Conservation (phyloP, 2,797 vertebrate genomes). For the Acipenser oxyrinchus region DNA sequence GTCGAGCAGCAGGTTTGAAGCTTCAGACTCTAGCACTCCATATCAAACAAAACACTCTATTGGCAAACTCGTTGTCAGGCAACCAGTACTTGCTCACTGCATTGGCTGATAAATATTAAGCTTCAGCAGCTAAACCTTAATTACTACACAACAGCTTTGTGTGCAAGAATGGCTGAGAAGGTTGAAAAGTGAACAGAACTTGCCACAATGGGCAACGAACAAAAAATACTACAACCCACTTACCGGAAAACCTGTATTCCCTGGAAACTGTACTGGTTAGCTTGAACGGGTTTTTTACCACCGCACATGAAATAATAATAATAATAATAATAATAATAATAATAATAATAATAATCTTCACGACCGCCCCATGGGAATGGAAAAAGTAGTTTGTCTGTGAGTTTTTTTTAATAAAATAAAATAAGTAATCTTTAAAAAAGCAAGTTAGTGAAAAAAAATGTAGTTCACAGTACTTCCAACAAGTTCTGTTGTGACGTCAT, state of each 20-base stretch:
- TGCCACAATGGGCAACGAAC: too few species aligned
- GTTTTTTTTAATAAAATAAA: background rate
- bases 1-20: slow-evolving; percentile 34
- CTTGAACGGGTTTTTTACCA: too few species aligned
- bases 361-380: background rate
- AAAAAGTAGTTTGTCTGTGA: background rate
- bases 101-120: slow-evolving; percentile 40
- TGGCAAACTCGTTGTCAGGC: slow-evolving; percentile 46
- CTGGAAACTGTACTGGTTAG: too few species aligned
- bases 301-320: too few species aligned
- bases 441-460: background rate
- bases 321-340: too few species aligned
- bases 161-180: too few species aligned
- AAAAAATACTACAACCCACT: too few species aligned
- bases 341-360: too few species aligned
- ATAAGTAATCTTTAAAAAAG: background rate
- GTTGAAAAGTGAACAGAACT: too few species aligned
- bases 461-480: background rate
- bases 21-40: slow-evolving; percentile 12
- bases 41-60: slow-evolving; percentile 39
- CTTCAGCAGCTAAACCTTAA: too few species aligned
- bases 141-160: too few species aligned
- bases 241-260: too few species aligned
- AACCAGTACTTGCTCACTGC: slow-evolving; percentile 34
- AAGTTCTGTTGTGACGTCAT: background rate